Evolutionary conservation across 2,797 vertebrate species (phyloP), one percentile per base, ranked within the genome.

Genomic region (Aplochiton taeniatus): DNA sequence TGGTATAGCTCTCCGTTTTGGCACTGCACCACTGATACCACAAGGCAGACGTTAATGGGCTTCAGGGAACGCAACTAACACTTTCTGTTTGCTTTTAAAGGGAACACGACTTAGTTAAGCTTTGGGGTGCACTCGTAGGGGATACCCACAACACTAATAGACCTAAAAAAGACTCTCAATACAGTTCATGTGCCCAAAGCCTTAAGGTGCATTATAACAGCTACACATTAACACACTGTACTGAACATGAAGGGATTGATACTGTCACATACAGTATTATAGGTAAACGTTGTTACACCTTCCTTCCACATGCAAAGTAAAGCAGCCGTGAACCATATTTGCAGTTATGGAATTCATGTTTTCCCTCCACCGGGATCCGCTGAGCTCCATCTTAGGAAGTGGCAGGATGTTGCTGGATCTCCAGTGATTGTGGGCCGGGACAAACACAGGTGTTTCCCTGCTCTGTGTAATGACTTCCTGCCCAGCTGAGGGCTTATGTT

Each of bases 391-490:
- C 67, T 48, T 74, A 82, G 76, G 81, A 84, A 77, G 69, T 54
- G 70, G 78, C 86, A 90, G 89, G 90, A 89, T 82, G 87, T 84
- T 52, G 81, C 77, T 69, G 74, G 83, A 81, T 70, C n/a, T 66
- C 55, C 80, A 64, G 56, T 58, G 88, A 89, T 89, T 88, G 87
- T 82, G 70, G 66, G 69, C 48, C 59, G 66, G 81, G 79, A 88
- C 85, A 89, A 90, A 90, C 85, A 85, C 91, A 91, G 91, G 90
- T 92, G 92, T 82, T 92, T 92, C 91, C 92, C 82, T 42, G 68
- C 58, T 18, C 18, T 9, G 69, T 76, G 73, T 73, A 56, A 63
- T 71, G 64, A 76, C 74, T 89, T 91, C 89, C 90, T 88, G 83
- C 65, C 54, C 81, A 86, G 83, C 83, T 78, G 82, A 82, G 70